Base-by-base conservation (phyloP, 2,113 vertebrate genomes). In the Triplophysa siluroides region DNA sequence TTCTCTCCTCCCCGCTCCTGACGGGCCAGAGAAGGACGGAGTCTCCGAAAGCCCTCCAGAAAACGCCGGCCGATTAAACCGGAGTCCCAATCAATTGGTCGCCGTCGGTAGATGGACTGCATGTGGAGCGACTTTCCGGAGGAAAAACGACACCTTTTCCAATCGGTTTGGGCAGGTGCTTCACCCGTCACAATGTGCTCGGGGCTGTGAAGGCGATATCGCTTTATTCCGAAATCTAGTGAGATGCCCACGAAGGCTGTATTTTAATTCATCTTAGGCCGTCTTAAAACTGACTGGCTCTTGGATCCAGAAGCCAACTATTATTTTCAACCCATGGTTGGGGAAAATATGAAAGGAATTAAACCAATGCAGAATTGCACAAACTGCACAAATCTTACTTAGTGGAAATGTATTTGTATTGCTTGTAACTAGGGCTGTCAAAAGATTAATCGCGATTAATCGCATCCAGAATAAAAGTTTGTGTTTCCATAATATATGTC, bases 21-120 rank as follows among this genome's bases (percentile, higher is more conserved):
- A 69, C 62, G 83, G 79, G 63, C 84, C 80, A 82, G 79, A 47
- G 33, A 87, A 41, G 81, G 72, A 47, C 9, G 68, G 68, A 50
- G 62, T 66, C 85, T 73, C 74, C 45, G 63, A 86, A 84, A 87
- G 84, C 76, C 81, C 62, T 81, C 56, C 72, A 83, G 81, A 83
- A 83, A 83, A 81, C 70, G 29, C 58, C 41, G 67, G 78, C 81
- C 62, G 68, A 86, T 85, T 70, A 68, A 69, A 85, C 61, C 16
- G 65, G 66, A 84, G 77, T 63, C 78, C 81, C 82, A 76, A 79
- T 88, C 81, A 65, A 73, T 85, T 86, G 74, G 76, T 60, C 71
- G 60, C 80, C 43, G 82, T 21, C 18, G 78, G 13, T 77, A 60
- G 74, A 75, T 76, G 71, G 54, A 72, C 80, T 79, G 66, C 12